phyloP scores from a whole-genome alignment of 2,797 vertebrate species.

The Muraenolepis orangiensis region DNA sequence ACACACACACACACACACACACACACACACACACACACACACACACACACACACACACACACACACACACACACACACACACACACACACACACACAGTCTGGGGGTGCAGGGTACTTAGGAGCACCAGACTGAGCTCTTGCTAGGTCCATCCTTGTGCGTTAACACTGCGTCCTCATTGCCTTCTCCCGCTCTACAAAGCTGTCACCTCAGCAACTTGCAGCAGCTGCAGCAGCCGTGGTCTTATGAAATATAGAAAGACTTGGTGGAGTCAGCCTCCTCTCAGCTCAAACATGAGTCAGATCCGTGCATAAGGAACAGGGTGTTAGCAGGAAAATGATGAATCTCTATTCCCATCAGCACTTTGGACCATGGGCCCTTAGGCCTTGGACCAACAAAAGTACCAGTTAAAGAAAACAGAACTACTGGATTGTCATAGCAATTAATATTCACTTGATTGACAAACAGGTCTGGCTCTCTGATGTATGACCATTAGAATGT shows the following conservation, averaged over 20 bases:
- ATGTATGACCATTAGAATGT: not conserved
- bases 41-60: no score
- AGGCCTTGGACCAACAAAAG: not conserved
- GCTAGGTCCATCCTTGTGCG: not conserved
- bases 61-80: no score
- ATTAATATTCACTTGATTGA: not conserved
- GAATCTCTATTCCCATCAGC: not conserved
- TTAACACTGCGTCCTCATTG: not conserved
- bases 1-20: no score
- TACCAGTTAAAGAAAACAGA: not conserved
- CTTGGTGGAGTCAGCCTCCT: not conserved
- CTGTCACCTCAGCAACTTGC: not conserved
- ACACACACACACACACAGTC: no score
- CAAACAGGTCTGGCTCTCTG: not conserved
- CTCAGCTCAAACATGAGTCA: not conserved
- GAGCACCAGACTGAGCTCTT: not conserved
- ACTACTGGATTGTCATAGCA: not conserved
- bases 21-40: not conserved
- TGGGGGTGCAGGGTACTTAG: no score
- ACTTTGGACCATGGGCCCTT: not conserved
- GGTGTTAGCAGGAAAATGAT: not conserved
- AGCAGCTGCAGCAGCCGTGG: not conserved
- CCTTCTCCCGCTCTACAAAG: not conserved
- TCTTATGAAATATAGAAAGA: constrained; percentile 9
- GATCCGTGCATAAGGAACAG: not conserved